Conservation (phyloP, 2,113 vertebrate species). For the Callionymus lyra region DNA sequence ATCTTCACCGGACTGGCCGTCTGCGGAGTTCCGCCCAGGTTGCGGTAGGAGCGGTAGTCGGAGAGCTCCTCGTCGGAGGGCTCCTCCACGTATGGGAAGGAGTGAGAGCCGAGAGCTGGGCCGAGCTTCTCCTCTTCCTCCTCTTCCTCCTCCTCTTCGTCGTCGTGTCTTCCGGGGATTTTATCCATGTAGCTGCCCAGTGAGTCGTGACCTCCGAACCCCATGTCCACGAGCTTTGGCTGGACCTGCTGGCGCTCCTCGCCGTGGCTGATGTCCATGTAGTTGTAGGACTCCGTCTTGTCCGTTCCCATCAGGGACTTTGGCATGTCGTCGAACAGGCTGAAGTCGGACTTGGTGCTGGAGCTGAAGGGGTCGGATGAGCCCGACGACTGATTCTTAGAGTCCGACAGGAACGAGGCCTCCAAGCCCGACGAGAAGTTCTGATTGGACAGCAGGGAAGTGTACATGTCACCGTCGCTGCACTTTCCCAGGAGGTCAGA, state of each 20-base stretch:
- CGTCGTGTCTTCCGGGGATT: constrained; percentile 33
- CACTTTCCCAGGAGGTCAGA: constrained; percentile 61
- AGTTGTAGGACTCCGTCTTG: constrained; percentile 85
- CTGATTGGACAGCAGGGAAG: constrained; percentile 80
- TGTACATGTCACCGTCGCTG: constrained; percentile 78
- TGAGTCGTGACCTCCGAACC: constrained; percentile 42
- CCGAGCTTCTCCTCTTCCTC: constrained; percentile 52
- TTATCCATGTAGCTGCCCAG: constrained; percentile 58
- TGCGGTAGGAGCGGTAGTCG: constrained; percentile 67
- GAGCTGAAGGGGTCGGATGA: constrained; percentile 77
- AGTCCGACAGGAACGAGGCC: constrained; percentile 80
- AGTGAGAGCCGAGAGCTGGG: constrained; percentile 59
- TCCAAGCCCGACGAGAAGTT: constrained; percentile 64
- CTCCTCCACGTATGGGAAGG: constrained; percentile 75
- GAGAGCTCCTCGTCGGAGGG: constrained; percentile 70
- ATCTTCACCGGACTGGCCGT: constrained; percentile 77
- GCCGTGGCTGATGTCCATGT: constrained; percentile 88
- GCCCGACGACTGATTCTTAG: constrained; percentile 61
- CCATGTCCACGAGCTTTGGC: constrained; percentile 56
- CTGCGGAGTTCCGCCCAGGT: constrained; percentile 61
- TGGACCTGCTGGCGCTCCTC: constrained; percentile 58
- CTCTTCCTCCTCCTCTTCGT: constrained; percentile 28
- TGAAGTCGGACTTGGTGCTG: constrained; percentile 81
- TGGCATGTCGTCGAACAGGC: constrained; percentile 59
- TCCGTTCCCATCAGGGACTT: constrained; percentile 74